phyloP scores from a whole-genome alignment of 92 coral and sea anemone species.

The Bergia sp. region DNA sequence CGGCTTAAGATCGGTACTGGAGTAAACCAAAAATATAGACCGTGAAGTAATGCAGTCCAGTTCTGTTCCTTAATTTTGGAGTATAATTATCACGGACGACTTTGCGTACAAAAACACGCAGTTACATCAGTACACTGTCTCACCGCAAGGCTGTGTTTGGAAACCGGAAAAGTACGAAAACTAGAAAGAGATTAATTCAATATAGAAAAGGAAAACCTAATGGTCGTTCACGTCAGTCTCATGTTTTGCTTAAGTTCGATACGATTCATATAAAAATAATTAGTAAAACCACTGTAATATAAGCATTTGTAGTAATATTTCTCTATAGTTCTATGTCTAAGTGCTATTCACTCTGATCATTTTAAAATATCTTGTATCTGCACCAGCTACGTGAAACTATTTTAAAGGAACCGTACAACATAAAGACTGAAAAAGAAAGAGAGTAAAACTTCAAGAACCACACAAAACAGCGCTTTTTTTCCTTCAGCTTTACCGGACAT shows the following conservation, averaged over 20 bases:
- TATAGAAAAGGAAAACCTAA: not conserved
- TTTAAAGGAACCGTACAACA: not conserved
- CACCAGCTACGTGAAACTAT: not conserved
- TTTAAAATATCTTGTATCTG: not conserved
- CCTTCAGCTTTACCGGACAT: slow-evolving; percentile 1
- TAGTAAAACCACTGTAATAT: not conserved
- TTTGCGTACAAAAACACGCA: not conserved
- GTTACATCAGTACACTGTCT: not conserved
- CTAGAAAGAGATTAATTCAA: not conserved
- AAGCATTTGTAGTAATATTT: too few species aligned
- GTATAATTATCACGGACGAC: not conserved
- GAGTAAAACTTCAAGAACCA: not conserved
- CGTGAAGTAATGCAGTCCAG: not conserved
- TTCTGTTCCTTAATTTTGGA: not conserved
- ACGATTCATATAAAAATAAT: too few species aligned
- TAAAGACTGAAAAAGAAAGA: not conserved
- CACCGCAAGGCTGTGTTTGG: too few species aligned
- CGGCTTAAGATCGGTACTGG: not conserved
- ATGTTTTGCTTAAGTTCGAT: not conserved
- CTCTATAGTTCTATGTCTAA: too few species aligned
- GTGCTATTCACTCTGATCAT: not conserved
- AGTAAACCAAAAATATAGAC: not conserved
- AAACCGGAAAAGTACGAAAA: too few species aligned
- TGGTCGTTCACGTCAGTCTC: not conserved
- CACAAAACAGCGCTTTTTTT: not conserved